Base-by-base conservation (phyloP, 2,797 vertebrate genomes). In the Fistularia commersonii region DNA sequence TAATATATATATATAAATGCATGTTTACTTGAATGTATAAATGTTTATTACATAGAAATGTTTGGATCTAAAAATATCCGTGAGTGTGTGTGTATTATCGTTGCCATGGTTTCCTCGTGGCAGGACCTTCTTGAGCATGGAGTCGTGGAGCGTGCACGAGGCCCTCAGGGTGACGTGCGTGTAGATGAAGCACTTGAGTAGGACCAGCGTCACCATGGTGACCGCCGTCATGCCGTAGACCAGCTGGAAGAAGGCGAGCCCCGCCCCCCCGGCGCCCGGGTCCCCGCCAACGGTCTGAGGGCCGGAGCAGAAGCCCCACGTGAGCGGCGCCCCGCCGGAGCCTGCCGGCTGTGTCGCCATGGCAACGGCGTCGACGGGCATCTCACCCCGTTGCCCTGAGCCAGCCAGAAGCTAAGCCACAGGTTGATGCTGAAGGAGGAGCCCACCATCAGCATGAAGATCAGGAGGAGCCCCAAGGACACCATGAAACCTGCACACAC, bases 331-430 rank as follows among this genome's bases (percentile, higher is more conserved):
- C 11, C n/a, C 31, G 8, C 11, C 12, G 11, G 11, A 31, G n/a
- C 2, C 6, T 7, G 31, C 31, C 6, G 36, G 41, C 32, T 41
- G 8, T 35, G 6, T 45, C 10, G 11, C 7, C 11, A 14, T 39
- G 32, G 14, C 33, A 14, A 23, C 32, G 10, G 6, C 8, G 9
- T 13, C 11, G 12, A 11, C 11, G 37, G 8, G 37, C 10, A 9
- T 38, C 83, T 88, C 84, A 93, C 91, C 90, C 88, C 86, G 8
- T 89, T 71, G 23, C 90, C 88, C 12, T 88, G 52, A 5, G 74
- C 69, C 48, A 94, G 35, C 93, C 92, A 93, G 64, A 64, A 76
- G 55, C 91, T 90, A 60, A 93, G 74, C 92, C 92, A 95, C 91
- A 89, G 92, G 76, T 68, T 91, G 73, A 86, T 87, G 72, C 94